Conservation (phyloP, 2,888 invertebrate species). For the Didymodactylos carnosus region DNA sequence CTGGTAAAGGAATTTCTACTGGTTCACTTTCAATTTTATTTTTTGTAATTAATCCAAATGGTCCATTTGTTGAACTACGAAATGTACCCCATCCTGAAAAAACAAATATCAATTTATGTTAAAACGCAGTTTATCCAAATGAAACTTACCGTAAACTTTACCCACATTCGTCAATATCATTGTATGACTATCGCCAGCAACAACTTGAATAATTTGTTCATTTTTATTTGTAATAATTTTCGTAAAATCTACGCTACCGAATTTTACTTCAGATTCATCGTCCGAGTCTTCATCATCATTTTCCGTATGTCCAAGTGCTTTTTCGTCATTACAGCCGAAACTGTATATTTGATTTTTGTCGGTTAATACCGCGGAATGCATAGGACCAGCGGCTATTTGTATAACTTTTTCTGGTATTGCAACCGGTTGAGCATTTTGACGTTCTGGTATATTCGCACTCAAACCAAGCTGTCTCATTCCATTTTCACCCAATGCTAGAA, state of each 20-base stretch:
- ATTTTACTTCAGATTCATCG: background rate
- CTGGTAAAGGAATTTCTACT: constrained; percentile 6
- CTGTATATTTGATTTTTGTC: constrained; percentile 58
- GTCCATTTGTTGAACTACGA: constrained; percentile 1
- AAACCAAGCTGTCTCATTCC: constrained; percentile 9
- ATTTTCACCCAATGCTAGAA: constrained; percentile 10
- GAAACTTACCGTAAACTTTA: constrained; percentile 3
- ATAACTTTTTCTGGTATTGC: constrained; percentile 5
- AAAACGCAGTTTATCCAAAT: too few species aligned
- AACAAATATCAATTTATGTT: too few species aligned
- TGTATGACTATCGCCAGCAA: constrained; percentile 59
- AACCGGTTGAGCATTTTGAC: constrained; percentile 9
- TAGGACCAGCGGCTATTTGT: constrained; percentile 59
- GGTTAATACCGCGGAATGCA: constrained; percentile 71
- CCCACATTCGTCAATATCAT: constrained; percentile 17
- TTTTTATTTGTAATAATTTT: background rate
- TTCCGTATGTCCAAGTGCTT: constrained; percentile 55
- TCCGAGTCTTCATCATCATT: constrained; percentile 54
- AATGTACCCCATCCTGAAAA: constrained; percentile 13
- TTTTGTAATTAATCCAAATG: background rate
- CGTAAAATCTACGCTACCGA: constrained; percentile 39
- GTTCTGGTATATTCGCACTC: background rate
- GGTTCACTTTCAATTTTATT: constrained; percentile 5
- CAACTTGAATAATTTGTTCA: constrained; percentile 44
- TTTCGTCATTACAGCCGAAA: constrained; percentile 92